Percentiles rank a stretch among this genome's conserved stretches.
Conservation (phyloP, 1,140 invertebrate species). For the Bombus affinis region DNA sequence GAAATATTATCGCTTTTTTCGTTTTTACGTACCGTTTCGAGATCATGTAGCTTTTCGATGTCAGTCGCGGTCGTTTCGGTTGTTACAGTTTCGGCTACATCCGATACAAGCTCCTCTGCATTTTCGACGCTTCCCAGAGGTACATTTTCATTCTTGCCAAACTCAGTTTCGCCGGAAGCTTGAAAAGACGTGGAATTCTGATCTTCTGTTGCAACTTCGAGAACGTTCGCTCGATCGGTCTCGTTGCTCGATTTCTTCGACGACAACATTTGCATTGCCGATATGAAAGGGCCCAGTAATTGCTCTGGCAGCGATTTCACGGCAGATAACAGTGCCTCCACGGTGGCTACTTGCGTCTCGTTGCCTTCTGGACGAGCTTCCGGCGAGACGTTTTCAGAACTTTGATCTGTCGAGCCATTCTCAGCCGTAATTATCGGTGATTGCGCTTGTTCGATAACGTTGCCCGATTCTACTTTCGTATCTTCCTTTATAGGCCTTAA, state of each 20-base stretch:
- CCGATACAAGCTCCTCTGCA: neutral
- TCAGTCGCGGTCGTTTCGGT: slow-evolving; percentile 37
- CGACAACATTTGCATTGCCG: slow-evolving; percentile 73
- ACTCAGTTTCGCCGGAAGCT: neutral
- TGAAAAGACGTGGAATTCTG: neutral
- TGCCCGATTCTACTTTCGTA: neutral
- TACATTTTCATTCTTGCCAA: neutral
- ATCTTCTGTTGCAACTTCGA: neutral
- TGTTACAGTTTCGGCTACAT: neutral
- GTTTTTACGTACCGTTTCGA: slow-evolving; percentile 60
- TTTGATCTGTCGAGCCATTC: too few relatives aligned
- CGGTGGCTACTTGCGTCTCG: slow-evolving; percentile 54
- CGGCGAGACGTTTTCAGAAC: too few relatives aligned
- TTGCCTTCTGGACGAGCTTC: neutral
- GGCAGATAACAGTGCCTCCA: slow-evolving; percentile 75
- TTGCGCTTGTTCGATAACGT: neutral
- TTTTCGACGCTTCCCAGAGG: neutral
- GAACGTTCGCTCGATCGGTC: slow-evolving; percentile 14
- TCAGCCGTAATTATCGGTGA: neutral
- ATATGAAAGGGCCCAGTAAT: slow-evolving; percentile 73
- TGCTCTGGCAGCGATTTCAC: slow-evolving; percentile 78
- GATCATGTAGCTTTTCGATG: slow-evolving; percentile 42
- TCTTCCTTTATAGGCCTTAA: neutral
- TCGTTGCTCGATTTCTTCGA: slow-evolving; percentile 56
- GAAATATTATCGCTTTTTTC: slow-evolving; percentile 4